phyloP scores from a whole-genome alignment of 2,888 invertebrate genomes.

The Aleiodes alternator region DNA sequence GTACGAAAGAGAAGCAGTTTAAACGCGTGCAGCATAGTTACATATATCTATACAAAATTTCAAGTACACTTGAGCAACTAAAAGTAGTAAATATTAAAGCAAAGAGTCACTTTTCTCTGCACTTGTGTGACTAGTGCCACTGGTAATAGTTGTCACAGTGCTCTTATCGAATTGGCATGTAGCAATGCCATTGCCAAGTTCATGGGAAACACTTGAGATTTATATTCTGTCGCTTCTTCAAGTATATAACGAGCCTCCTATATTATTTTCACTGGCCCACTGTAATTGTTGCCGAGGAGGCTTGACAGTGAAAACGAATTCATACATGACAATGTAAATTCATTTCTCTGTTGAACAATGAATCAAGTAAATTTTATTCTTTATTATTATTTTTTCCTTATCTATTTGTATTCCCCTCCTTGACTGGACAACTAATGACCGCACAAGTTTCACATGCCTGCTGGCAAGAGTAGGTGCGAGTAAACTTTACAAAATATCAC shows the following conservation, averaged over 20 bases:
- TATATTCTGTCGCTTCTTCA: slow-evolving; percentile 24
- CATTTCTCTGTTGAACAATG: slow-evolving; percentile 4
- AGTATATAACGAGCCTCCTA: slow-evolving; percentile 41
- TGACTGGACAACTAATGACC: slow-evolving; percentile 63
- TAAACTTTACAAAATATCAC: slow-evolving; percentile 74
- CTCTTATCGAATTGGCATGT: slow-evolving; percentile 47
- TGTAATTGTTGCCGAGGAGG: neutral
- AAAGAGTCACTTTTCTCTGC: slow-evolving; percentile 32
- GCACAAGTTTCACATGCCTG: slow-evolving; percentile 71
- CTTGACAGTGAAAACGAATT: slow-evolving; percentile 31
- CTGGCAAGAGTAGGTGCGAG: slow-evolving; percentile 55
- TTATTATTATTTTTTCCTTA: slow-evolving; percentile 8
- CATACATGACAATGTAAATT: slow-evolving; percentile 23
- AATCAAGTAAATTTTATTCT: neutral
- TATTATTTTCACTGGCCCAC: slow-evolving; percentile 15
- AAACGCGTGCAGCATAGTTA: slow-evolving; percentile 61
- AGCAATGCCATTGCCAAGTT: slow-evolving; percentile 61
- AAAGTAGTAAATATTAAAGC: slow-evolving; percentile 55
- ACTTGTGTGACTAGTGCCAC: slow-evolving; percentile 33
- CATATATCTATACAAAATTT: slow-evolving; percentile 53
- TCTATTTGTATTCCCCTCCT: neutral
- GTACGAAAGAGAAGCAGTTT: slow-evolving; percentile 62
- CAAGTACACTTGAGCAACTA: slow-evolving; percentile 50
- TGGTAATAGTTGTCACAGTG: slow-evolving; percentile 57
- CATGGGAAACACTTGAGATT: slow-evolving; percentile 72